Evolutionary conservation across 2,888 invertebrate species (phyloP), one percentile per base, ranked within the genome.

Genomic region (Caenorhabditis sp.): DNA sequence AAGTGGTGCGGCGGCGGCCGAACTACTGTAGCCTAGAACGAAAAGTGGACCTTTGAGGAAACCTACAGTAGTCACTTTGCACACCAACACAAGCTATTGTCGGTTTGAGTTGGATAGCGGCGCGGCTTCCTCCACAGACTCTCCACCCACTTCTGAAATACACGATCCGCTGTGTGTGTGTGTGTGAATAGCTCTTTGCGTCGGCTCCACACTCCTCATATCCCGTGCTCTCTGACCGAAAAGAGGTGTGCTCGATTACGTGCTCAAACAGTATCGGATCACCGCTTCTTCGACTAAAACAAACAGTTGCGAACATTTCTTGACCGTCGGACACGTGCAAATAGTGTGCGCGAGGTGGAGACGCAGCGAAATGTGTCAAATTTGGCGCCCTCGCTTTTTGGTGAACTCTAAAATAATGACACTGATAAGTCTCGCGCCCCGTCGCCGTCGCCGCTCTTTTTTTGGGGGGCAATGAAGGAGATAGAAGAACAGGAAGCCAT

Each of bases 131-230:
- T 35, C 48, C 8, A 39, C 39, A 8, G 35, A 8, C 45, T 11
- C 24, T 24, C 53, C 53, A 53, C 46, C 66, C 66, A 50, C 50
- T 59, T 59, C 59, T 68, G 68, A 68, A 68, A 68, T 68, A 68
- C 68, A 68, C 68, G 68, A 68, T 37, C 30, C 30, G 30, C 30
- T 20, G 27, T 7, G 27, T 41, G 20, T 41, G 20, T 43, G 26
- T 26, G 30, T 17, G 48, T 48, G 61, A 45, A 52, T 50, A 50
- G 48, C 35, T 45, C 45, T 9, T n/a, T 15, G 6, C 7, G 15
- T 35, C 35, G 6, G 15, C 48, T 48, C 27, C 3, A 26, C 27
- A 24, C 46, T 24, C 59, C 20, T 22, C 30, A n/a, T 35, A 22
- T 41, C 48, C 15, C 13, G 0, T 9, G 6, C 48, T 59, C 68